phyloP scores from a whole-genome alignment of 2,113 vertebrate species.

The Chloroceryle aenea region DNA sequence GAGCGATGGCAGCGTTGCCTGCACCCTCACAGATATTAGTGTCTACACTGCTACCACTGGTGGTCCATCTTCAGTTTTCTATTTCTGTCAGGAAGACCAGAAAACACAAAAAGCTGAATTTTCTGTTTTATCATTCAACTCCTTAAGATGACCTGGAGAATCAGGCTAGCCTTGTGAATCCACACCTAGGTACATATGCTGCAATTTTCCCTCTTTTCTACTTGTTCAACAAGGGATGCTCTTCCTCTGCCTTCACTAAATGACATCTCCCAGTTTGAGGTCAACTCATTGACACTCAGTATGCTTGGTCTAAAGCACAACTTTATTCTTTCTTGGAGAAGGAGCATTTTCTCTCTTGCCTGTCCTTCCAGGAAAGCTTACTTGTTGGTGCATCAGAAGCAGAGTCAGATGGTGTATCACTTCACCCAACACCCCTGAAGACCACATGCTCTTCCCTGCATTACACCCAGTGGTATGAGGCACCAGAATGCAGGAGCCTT shows the following conservation, averaged over 20 bases:
- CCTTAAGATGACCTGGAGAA: background rate
- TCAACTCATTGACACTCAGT: background rate
- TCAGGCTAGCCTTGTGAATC: background rate
- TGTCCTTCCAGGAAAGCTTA: background rate
- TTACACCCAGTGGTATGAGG: background rate
- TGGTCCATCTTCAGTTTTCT: background rate
- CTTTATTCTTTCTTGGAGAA: background rate
- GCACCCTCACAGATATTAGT: background rate
- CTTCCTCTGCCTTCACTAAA: background rate
- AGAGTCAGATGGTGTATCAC: background rate
- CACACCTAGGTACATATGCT: no score
- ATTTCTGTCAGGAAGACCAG: background rate
- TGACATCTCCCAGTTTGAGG: background rate
- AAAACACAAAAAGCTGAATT: background rate
- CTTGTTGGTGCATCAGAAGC: background rate
- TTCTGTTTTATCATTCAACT: background rate
- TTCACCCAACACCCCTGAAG: background rate
- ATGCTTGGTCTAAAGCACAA: background rate
- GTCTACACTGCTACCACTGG: background rate
- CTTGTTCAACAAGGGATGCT: background rate
- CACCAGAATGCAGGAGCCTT: background rate
- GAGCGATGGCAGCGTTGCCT: background rate
- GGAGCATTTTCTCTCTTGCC: background rate
- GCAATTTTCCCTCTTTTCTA: background rate
- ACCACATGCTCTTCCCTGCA: background rate